Evolutionary conservation across 2,888 invertebrate species (phyloP).

Genomic region (Sepiola atlantica): DNA sequence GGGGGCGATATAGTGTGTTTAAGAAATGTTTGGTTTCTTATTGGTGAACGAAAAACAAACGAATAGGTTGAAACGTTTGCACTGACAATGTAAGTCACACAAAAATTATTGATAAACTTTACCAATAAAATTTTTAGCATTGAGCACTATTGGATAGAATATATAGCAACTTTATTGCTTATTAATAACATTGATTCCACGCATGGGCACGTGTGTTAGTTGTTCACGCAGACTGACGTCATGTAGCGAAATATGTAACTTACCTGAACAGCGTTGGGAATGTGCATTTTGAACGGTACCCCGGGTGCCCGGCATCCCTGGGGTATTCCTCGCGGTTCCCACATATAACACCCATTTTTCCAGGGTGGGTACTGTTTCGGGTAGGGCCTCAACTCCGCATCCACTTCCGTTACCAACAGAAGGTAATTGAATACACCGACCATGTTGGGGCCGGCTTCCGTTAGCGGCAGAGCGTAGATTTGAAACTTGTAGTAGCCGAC

Average conservation of each 20-base stretch:
- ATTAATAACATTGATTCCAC: too few species aligned
- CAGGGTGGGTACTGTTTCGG: constrained; percentile 68
- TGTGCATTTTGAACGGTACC: constrained; percentile 60
- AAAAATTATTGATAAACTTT: too few species aligned
- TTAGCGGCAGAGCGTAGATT: constrained; percentile 64
- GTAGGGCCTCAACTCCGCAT: constrained; percentile 59
- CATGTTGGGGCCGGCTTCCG: constrained; percentile 66
- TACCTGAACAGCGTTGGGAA: constrained; percentile 63
- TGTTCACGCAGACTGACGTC: too few species aligned
- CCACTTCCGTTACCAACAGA: constrained; percentile 56
- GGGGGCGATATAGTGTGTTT: too few species aligned
- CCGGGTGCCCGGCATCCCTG: constrained; percentile 57
- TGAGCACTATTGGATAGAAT: too few species aligned
- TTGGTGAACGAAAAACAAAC: too few species aligned
- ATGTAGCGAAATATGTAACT: constrained; percentile 44
- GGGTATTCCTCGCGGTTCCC: constrained; percentile 63
- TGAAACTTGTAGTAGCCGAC: constrained; percentile 68
- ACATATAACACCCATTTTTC: constrained; percentile 66
- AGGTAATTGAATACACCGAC: constrained; percentile 67
- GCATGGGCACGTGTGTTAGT: too few species aligned
- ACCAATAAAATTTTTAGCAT: too few species aligned
- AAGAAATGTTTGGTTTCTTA: too few species aligned
- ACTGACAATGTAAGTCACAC: too few species aligned
- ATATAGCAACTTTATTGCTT: too few species aligned
- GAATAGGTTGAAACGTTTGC: too few species aligned